Evolutionary conservation across 2,113 vertebrate genomes (phyloP).

Genomic region (Uropsilus gracilis): DNA sequence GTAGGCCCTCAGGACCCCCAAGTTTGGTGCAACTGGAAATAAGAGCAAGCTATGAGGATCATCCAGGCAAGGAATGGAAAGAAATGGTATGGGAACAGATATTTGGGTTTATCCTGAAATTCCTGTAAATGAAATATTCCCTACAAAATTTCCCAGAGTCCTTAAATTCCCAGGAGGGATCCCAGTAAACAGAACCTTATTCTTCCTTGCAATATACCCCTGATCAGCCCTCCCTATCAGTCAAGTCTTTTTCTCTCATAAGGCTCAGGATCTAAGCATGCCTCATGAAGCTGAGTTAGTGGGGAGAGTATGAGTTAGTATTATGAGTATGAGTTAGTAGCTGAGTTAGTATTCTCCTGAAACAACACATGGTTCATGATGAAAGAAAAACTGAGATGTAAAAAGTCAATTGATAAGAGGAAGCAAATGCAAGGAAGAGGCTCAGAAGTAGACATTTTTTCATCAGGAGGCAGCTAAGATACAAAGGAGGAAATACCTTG

Average conservation of each 20-base stretch:
- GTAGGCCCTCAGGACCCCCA: neutral
- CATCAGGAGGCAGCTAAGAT: neutral
- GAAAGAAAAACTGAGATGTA: neutral
- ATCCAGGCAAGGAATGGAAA: neutral
- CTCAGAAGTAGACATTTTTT: neutral
- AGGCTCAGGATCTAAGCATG: neutral
- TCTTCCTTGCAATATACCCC: neutral
- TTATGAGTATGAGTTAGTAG: too few relatives aligned
- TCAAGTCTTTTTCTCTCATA: neutral
- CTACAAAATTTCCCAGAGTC: neutral
- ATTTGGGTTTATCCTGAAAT: neutral
- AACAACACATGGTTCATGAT: neutral
- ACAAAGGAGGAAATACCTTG: neutral
- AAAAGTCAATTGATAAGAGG: neutral
- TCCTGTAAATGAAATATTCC: neutral
- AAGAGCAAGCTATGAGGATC: neutral
- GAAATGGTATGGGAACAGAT: neutral
- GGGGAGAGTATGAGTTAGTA: accelerated
- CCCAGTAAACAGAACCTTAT: too few relatives aligned
- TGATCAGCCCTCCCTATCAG: neutral
- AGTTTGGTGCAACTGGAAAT: neutral
- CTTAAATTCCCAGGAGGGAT: neutral
- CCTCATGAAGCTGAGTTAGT: neutral
- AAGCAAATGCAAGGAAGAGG: accelerated
- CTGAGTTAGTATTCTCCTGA: neutral